phyloP scores from a whole-genome alignment of 2,113 vertebrate species.

The rabbit (Oryctolagus cuniculus) region DNA sequence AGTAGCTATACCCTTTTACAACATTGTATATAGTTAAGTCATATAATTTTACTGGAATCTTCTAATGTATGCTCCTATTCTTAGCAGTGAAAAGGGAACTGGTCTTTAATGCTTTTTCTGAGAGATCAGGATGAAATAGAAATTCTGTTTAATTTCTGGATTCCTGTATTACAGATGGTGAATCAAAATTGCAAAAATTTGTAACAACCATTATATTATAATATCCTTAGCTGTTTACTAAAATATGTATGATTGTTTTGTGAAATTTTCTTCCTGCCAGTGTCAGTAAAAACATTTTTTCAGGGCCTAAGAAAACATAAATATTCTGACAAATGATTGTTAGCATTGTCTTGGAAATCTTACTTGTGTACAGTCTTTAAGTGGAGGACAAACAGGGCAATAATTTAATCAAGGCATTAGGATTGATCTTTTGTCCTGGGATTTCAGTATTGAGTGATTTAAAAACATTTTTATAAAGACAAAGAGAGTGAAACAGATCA shows the following conservation, averaged over 20 bases:
- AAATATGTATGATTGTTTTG: constrained; percentile 42
- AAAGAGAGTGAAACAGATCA: too few species aligned
- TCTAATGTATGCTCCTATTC: constrained; percentile 40
- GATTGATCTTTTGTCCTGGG: neutral
- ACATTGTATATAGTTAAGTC: constrained; percentile 49
- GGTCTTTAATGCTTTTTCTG: constrained; percentile 42
- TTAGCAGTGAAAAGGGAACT: constrained; percentile 47
- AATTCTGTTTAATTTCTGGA: neutral
- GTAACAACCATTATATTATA: neutral
- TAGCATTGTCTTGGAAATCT: neutral
- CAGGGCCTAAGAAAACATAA: neutral
- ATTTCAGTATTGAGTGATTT: neutral
- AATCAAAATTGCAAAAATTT: constrained; percentile 60
- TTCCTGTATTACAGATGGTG: neutral
- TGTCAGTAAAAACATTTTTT: constrained; percentile 58
- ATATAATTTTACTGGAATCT: constrained; percentile 67
- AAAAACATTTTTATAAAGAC: too few species aligned
- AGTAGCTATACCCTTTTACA: constrained; percentile 65
- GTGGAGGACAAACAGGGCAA: neutral
- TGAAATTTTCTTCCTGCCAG: neutral
- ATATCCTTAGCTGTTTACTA: constrained; percentile 39
- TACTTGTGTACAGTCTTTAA: neutral
- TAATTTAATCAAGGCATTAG: constrained; percentile 42
- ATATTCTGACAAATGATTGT: neutral
- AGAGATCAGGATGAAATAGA: constrained; percentile 51